Evolutionary conservation across 2,888 invertebrate genomes (phyloP).

Genomic region (Morpho helenor): DNA sequence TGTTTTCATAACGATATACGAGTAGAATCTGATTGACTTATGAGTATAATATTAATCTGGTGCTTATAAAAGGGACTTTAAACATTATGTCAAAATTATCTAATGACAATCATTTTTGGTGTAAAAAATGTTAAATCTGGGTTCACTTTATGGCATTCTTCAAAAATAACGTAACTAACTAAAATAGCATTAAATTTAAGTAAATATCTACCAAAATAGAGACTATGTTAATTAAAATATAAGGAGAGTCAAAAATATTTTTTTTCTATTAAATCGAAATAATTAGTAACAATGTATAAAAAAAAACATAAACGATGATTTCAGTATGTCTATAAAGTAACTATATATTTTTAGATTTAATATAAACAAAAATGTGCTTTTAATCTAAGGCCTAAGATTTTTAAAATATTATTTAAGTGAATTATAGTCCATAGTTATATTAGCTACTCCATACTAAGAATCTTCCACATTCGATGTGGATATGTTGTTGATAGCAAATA

Average conservation of each 20-base stretch:
- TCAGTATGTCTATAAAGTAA: conserved; percentile 1
- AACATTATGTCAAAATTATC: no score
- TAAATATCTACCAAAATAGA: conserved; percentile 6
- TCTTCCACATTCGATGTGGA: no score
- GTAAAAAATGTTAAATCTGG: no score
- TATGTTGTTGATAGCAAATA: no score
- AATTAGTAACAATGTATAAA: background rate
- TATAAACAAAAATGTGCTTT: background rate
- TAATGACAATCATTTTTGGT: no score
- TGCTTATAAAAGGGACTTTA: no score
- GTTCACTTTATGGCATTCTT: no score
- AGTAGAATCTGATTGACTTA: no score
- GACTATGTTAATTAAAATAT: background rate
- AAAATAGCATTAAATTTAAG: background rate
- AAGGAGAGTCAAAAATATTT: background rate
- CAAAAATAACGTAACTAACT: background rate
- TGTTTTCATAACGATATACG: no score
- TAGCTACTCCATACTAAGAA: no score
- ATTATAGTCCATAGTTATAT: no score
- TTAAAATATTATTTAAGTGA: background rate
- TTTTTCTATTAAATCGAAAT: background rate
- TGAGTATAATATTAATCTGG: no score
- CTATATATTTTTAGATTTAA: background rate
- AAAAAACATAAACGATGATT: background rate
- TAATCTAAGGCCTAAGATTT: background rate